These are phyloP conservation scores for Oryzias woworae DNA, from an alignment of 2,113 vertebrate species.

Conservation along the genomic window DNA sequence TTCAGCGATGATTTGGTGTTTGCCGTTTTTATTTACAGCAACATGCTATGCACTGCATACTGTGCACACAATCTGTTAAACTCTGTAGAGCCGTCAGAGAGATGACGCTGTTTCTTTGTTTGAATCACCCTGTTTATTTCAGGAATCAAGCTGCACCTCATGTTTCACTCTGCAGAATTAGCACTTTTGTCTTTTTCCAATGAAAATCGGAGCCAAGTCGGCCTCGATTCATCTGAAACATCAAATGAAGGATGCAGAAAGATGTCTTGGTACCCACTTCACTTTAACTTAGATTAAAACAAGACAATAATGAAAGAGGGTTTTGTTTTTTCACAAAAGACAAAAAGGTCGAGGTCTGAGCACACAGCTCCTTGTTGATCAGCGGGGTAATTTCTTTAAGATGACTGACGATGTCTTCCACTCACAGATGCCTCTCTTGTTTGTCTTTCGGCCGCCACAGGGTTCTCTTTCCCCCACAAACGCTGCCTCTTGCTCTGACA, in stretches of 20 bases:
- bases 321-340: slow-evolving; percentile 87
- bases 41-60: slow-evolving; percentile 8
- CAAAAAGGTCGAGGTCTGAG: slow-evolving; percentile 81
- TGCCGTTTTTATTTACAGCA: slow-evolving; percentile 86
- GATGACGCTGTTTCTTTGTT: slow-evolving; percentile 11
- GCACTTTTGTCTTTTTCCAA: slow-evolving; percentile 33
- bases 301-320: slow-evolving; percentile 83
- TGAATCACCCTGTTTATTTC: neutral
- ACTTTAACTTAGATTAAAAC: slow-evolving; percentile 84
- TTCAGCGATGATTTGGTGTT: slow-evolving; percentile 88
- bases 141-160: slow-evolving; percentile 1
- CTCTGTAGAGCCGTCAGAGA: neutral
- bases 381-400: slow-evolving; percentile 89
- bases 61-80: slow-evolving; percentile 9
- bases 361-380: slow-evolving; percentile 67
- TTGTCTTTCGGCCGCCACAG: slow-evolving; percentile 83
- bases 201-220: neutral
- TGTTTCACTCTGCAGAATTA: neutral
- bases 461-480: slow-evolving; percentile 80
- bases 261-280: slow-evolving; percentile 85
- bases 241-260: slow-evolving; percentile 56
- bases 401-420: slow-evolving; percentile 87
- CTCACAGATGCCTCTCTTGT: slow-evolving; percentile 91
- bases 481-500: slow-evolving; percentile 83
- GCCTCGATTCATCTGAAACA: slow-evolving; percentile 42